Base-by-base conservation (phyloP, 2,888 invertebrate genomes). In the Eurois occulta region DNA sequence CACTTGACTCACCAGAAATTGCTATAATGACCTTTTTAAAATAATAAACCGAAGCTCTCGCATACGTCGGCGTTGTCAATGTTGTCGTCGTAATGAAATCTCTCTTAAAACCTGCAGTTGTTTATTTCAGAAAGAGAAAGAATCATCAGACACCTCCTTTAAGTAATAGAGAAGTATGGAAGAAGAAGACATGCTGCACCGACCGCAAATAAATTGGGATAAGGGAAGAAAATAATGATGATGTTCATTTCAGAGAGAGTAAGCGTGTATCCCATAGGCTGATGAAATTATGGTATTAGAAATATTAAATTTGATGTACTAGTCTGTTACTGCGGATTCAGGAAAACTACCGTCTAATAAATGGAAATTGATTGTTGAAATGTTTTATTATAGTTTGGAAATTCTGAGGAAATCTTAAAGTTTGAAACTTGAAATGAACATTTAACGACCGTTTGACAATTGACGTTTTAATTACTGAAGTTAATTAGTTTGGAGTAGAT, bases 391-490 rank as follows among this genome's bases (percentile, higher is more conserved):
- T 69, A 58, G n/a, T 69, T 69, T n/a, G 4, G 13, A 35, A 58
- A 69, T 32, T 58, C 18, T 58, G 1, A 75, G 24, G 6, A 8
- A 70, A 58, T 38, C 2, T 62, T 62, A 24, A n/a, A 41, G 32
- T 32, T 35, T 38, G 10, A 35, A 75, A 58, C 28, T 32, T 28
- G 2, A 65, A 75, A 2, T 13, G 10, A 55, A 65, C 28, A 55
- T 48, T 75, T 32, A 38, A 21, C 41, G n/a, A 78, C 41, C 21
- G 35, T 65, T 65, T 38, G 8, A 74, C 24, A 41, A 84, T 28
- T 46, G 43, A 81, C 66, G 43, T 24, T 70, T 62, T 16, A 76
- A 64, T 85, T 48, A 80, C 52, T 48, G 35, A 35, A 66, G 28
- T 67, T 24, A 78, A 72, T 78, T 46, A 76, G 38, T 79, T 46